Conservation (phyloP, 1,140 invertebrate genomes). For the Camponotus vicinus region DNA sequence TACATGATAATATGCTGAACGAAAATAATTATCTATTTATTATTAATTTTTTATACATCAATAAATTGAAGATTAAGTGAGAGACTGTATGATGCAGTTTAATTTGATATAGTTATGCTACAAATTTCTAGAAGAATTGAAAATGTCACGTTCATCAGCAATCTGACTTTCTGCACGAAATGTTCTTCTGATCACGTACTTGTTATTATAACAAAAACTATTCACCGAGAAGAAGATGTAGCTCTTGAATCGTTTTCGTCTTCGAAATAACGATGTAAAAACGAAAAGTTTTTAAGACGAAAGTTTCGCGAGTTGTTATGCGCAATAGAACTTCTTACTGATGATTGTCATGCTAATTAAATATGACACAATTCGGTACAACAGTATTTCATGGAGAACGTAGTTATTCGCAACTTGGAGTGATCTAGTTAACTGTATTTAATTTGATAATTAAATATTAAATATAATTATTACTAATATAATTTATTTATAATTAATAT, state of each 20-base stretch:
- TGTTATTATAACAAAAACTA: conserved; percentile 67
- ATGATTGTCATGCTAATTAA: conserved; percentile 39
- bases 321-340: neutral
- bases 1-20: neutral
- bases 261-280: conserved; percentile 58
- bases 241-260: conserved; percentile 11
- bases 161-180: neutral
- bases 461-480: too few relatives aligned
- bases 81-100: neutral
- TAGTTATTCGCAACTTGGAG: neutral
- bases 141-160: conserved; percentile 51
- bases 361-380: neutral
- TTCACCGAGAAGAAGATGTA: neutral
- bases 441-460: neutral
- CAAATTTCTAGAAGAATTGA: conserved; percentile 9
- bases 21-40: conserved; percentile 8
- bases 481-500: too few relatives aligned
- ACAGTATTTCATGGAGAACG: neutral
- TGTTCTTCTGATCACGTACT: conserved; percentile 64
- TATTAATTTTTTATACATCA: neutral
- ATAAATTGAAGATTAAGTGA: neutral
- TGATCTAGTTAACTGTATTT: neutral
- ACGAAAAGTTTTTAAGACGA: neutral
- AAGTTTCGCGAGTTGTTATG: conserved; percentile 28
- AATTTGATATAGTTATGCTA: neutral